A percentile compares a stretch with the other conserved stretches of the same genome.
Evolutionary conservation across 92 coral and sea anemone species (phyloP).

Genomic region (Plumapathes pennacea): DNA sequence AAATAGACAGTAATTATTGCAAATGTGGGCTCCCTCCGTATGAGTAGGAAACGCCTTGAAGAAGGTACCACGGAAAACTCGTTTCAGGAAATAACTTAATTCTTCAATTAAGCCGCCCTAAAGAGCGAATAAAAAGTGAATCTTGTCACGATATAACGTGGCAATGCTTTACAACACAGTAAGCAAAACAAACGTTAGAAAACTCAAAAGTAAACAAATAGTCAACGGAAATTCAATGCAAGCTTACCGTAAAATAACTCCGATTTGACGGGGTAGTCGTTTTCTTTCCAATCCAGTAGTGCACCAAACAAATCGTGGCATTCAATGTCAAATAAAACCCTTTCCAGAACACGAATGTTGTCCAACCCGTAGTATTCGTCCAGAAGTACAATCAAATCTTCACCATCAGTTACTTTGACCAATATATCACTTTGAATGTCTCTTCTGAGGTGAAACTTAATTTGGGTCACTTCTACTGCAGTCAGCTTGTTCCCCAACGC

Average conservation of each 20-base stretch:
- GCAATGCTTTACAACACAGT: too few relatives aligned
- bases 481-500: constrained; percentile 51
- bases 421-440: constrained; percentile 59
- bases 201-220: too few relatives aligned
- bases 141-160: too few relatives aligned
- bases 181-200: too few relatives aligned
- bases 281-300: constrained; percentile 59
- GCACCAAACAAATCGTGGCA: constrained; percentile 53
- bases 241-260: constrained; percentile 60
- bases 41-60: too few relatives aligned
- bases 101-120: too few relatives aligned
- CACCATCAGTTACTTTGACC: constrained; percentile 57
- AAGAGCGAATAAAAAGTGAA: too few relatives aligned
- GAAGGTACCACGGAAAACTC: too few relatives aligned
- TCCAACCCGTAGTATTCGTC: constrained; percentile 70
- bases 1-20: too few relatives aligned
- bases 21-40: too few relatives aligned
- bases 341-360: constrained; percentile 62
- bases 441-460: constrained; percentile 38
- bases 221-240: too few relatives aligned
- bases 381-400: constrained; percentile 53
- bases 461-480: constrained; percentile 46
- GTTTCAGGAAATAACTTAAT: too few relatives aligned
- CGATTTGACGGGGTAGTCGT: constrained; percentile 36
- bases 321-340: constrained; percentile 54